Evolutionary conservation across 2,888 invertebrate genomes (phyloP).

Genomic region (Ariolimax columbianus): DNA sequence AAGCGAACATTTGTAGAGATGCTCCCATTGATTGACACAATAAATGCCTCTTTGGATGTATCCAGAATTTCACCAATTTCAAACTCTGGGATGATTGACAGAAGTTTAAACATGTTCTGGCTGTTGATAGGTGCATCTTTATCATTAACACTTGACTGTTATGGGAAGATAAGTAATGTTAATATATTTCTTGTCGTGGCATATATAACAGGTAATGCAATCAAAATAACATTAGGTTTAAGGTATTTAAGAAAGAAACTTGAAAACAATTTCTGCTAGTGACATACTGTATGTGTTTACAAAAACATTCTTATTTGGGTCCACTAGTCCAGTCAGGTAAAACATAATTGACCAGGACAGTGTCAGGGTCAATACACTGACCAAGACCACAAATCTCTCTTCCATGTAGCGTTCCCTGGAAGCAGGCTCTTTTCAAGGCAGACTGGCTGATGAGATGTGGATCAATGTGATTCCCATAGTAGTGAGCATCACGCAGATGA

Average conservation of each 20-base stretch:
- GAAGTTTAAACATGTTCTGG: slow-evolving; percentile 38
- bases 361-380: too few species aligned
- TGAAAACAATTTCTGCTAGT: too few species aligned
- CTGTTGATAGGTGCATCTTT: slow-evolving; percentile 45
- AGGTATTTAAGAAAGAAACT: not conserved
- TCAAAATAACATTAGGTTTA: not conserved
- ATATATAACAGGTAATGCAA: not conserved
- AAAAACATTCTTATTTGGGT: too few species aligned
- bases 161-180: not conserved
- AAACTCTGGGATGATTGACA: not conserved
- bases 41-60: slow-evolving; percentile 60
- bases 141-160: slow-evolving; percentile 45
- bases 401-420: too few species aligned
- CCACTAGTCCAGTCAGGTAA: too few species aligned
- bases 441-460: too few species aligned
- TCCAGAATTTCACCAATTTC: slow-evolving; percentile 18
- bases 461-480: too few species aligned
- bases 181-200: not conserved
- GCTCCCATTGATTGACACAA: slow-evolving; percentile 67
- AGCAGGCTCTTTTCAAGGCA: too few species aligned
- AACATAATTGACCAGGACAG: too few species aligned
- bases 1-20: slow-evolving; percentile 95
- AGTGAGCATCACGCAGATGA: too few species aligned
- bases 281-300: too few species aligned
- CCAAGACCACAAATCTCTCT: too few species aligned